Percentiles rank a stretch among this genome's conserved stretches.
Conservation (phyloP, 2,797 vertebrate genomes). For the Labeo calbasu region DNA sequence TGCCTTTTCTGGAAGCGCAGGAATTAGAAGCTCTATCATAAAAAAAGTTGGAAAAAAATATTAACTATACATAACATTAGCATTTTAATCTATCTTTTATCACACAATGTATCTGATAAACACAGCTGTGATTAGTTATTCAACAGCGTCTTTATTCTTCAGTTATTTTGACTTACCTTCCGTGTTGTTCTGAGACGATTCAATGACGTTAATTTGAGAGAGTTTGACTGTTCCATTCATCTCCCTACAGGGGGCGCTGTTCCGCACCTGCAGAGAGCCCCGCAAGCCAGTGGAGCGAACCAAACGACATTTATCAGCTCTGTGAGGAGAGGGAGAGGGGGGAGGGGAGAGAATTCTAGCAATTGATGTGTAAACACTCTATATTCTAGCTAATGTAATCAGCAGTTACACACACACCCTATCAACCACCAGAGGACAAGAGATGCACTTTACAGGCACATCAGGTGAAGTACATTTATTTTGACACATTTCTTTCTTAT, state of each 20-base stretch:
- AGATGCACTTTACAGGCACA: not conserved
- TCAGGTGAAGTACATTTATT: not conserved
- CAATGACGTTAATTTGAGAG: conserved; percentile 26
- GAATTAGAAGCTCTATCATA: conserved; percentile 63
- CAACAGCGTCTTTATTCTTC: not conserved
- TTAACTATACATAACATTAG: not conserved
- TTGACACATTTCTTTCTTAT: not conserved
- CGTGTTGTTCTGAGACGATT: conserved; percentile 42
- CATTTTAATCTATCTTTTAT: not conserved
- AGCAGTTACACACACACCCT: not conserved
- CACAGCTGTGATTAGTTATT: not conserved
- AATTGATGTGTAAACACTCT: not conserved
- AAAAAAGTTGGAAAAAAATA: conserved; percentile 9
- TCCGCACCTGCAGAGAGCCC: conserved; percentile 60
- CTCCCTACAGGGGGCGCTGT: conserved; percentile 67
- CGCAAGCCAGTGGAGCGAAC: conserved; percentile 56
- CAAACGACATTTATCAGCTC: conserved; percentile 68
- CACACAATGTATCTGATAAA: not conserved
- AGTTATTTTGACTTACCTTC: conserved; percentile 59
- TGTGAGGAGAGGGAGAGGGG: conserved; percentile 43
- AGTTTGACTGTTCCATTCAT: conserved; percentile 63
- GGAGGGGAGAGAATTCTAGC: not conserved
- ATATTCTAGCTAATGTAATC: conserved; percentile 8
- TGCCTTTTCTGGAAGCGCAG: conserved; percentile 64
- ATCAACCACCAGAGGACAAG: not conserved